These are phyloP conservation scores for Macrotrachela quadricornifera DNA, from an alignment of 1,140 invertebrate genomes.

Conservation along the genomic window DNA sequence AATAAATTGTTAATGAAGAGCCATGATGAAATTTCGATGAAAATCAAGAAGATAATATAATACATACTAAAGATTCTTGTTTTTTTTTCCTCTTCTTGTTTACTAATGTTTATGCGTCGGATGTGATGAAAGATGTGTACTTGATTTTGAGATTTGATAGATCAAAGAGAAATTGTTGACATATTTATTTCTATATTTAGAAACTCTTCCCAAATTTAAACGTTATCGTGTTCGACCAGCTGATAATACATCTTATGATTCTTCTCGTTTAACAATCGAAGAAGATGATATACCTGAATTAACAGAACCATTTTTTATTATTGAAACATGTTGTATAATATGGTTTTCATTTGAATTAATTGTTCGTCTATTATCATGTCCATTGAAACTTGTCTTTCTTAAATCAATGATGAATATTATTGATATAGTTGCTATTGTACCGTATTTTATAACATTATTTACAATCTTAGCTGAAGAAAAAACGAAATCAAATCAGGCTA, in stretches of 20 bases:
- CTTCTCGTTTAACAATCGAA: neutral
- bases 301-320: slow-evolving; percentile 20
- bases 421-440: slow-evolving; percentile 90
- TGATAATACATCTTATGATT: slow-evolving; percentile 2
- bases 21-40: too few relatives aligned
- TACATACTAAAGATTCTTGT: too few relatives aligned
- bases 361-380: slow-evolving; percentile 18
- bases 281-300: slow-evolving; percentile 9
- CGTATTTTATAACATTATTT: slow-evolving; percentile 89
- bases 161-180: too few relatives aligned
- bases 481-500: slow-evolving; percentile 70
- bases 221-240: neutral
- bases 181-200: slow-evolving; percentile 12
- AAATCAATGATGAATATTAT: slow-evolving; percentile 91
- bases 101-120: too few relatives aligned
- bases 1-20: too few relatives aligned
- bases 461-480: slow-evolving; percentile 52
- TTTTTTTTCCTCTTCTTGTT: too few relatives aligned
- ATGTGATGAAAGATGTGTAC: too few relatives aligned
- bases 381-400: slow-evolving; percentile 27
- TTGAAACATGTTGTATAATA: slow-evolving; percentile 29
- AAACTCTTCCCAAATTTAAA: slow-evolving; percentile 24
- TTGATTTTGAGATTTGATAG: too few relatives aligned
- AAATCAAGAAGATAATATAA: too few relatives aligned
- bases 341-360: slow-evolving; percentile 29